Conservation (phyloP, 1,140 invertebrate species). For the Bombus balteatus region DNA sequence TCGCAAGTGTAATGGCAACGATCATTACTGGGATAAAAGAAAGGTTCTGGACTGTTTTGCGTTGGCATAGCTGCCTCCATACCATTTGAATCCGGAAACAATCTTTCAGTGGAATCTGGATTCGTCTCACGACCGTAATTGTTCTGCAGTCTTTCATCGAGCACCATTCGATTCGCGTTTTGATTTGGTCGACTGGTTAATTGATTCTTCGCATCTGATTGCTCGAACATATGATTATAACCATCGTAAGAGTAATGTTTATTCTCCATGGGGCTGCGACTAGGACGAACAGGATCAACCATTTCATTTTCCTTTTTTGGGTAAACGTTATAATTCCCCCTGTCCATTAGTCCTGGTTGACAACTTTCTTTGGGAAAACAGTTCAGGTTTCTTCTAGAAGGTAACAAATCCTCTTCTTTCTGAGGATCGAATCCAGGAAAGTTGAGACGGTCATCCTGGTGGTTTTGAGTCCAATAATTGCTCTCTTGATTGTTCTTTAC, state of each 20-base stretch:
- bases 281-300: constrained; percentile 43
- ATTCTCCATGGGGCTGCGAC: constrained; percentile 61
- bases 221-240: constrained; percentile 71
- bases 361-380: constrained; percentile 67
- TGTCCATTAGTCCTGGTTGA: constrained; percentile 29
- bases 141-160: constrained; percentile 65
- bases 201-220: constrained; percentile 63
- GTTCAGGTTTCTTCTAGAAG: constrained; percentile 57
- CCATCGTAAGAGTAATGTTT: constrained; percentile 65
- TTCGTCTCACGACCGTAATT: constrained; percentile 70
- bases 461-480: constrained; percentile 50
- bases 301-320: constrained; percentile 53
- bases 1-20: constrained; percentile 80
- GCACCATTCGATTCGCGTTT: constrained; percentile 32
- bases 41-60: constrained; percentile 75
- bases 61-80: constrained; percentile 62
- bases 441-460: constrained; percentile 70
- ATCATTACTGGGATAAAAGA: constrained; percentile 76
- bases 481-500: constrained; percentile 53
- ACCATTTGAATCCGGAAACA: constrained; percentile 63
- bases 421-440: constrained; percentile 69
- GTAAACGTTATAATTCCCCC: constrained; percentile 25
- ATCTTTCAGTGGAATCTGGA: constrained; percentile 63
- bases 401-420: constrained; percentile 64
- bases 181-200: constrained; percentile 54